Evolutionary conservation across 1,140 invertebrate species (phyloP), one percentile per base, ranked within the genome.

Genomic region (Chironomus tepperi): DNA sequence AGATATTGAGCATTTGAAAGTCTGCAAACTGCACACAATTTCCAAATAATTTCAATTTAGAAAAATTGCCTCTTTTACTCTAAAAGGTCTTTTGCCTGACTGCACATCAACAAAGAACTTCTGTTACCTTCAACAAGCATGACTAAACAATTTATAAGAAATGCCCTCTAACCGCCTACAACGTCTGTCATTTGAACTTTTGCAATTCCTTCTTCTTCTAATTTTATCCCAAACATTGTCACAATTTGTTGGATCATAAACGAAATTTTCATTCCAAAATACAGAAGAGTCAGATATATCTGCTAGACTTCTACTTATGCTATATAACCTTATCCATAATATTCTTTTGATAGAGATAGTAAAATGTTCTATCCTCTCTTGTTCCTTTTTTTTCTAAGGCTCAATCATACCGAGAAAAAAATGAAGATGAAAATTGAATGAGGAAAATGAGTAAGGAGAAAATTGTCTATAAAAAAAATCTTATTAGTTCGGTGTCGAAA

Each of bases 391-490:
- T 2, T 34, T 5, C 24, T 2, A 1, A 34, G 24, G 24, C 24
- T 34, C 24, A 34, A 34, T 5, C 24, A 34, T 34, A 34, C 24
- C 24, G 24, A n/a, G 24, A 34, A 34, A 34, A 34, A 34, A 34
- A 34, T 34, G 24, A 34, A 34, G 24, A 34, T 34, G 24, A 34
- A 34, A 34, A 34, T 19, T 21, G 16, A 19, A 18, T 3, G 19
- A 70, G 10, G 65, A 70, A 70, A 70, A 70, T 70, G 65, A 70
- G 65, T 70, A 6, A 18, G 5, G 65, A 70, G 19, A 70, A 70
- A 70, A 70, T 70, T 70, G 65, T 10, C 65, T 70, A 70, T 70
- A 70, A 70, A 70, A 57, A 67, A 21, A 70, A 70, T 70, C 65
- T 70, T 70, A 70, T 70, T 70, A 70, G 65, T 70, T 57, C 3